phyloP scores from a whole-genome alignment of 2,888 invertebrate genomes.

The Phymatocera aterrima region DNA sequence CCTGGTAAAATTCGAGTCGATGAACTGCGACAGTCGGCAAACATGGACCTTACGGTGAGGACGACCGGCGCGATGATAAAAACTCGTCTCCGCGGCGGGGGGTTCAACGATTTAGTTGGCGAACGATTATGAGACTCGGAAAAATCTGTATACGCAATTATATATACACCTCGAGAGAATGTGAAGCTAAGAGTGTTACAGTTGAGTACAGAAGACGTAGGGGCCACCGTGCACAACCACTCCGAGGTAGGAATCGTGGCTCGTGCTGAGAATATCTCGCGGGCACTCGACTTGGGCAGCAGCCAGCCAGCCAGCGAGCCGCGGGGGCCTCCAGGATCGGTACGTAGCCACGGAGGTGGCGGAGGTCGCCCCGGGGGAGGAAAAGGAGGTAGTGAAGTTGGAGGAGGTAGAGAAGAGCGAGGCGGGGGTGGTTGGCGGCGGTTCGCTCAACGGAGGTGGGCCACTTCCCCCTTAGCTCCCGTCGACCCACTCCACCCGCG shows the following conservation, averaged over 20 bases:
- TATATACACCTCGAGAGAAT: neutral
- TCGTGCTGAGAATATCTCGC: constrained; percentile 73
- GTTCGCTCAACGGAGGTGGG: constrained; percentile 59
- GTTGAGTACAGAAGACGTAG: constrained; percentile 7
- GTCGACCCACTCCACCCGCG: constrained; percentile 53
- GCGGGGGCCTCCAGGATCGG: constrained; percentile 54
- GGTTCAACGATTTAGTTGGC: neutral
- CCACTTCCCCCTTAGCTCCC: constrained; percentile 68
- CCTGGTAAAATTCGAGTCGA: neutral
- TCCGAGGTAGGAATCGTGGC: constrained; percentile 68
- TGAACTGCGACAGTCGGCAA: neutral
- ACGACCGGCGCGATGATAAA: neutral
- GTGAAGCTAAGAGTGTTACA: neutral
- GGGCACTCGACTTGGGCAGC: constrained; percentile 72
- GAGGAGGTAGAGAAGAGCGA: constrained; percentile 27
- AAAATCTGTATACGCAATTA: neutral
- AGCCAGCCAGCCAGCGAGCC: constrained; percentile 46
- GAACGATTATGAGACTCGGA: neutral
- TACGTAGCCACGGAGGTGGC: constrained; percentile 63
- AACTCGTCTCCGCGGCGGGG: neutral
- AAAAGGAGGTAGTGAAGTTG: constrained; percentile 31
- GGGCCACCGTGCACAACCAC: constrained; percentile 36
- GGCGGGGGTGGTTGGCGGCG: constrained; percentile 57
- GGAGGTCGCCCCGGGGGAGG: constrained; percentile 47
- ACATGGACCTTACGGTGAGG: neutral